Conservation (phyloP, 2,888 invertebrate species). For the Polydrusus pterygomalis region DNA sequence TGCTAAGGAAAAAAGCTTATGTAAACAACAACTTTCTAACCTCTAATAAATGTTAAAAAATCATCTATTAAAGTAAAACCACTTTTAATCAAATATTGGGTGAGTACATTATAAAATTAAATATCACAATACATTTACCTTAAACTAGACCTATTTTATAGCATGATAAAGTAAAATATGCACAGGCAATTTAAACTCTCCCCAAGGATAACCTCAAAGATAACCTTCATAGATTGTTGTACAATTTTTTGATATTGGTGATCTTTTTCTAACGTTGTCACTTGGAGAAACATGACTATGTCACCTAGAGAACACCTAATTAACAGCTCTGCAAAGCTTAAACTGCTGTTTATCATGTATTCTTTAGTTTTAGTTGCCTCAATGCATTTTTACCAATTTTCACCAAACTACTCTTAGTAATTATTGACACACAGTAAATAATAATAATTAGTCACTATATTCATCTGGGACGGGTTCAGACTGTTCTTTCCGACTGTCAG, state of each 20-base stretch:
- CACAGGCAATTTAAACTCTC: neutral
- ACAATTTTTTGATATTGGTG: no score
- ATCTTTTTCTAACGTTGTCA: no score
- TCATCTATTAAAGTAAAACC: neutral
- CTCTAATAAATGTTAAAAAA: conserved; percentile 20
- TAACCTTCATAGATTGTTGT: neutral
- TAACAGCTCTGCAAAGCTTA: neutral
- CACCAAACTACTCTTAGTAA: neutral
- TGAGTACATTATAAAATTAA: conserved; percentile 27
- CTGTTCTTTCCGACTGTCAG: conserved; percentile 39
- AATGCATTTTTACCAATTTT: neutral
- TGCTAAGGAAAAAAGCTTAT: conserved; percentile 34
- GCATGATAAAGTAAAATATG: neutral
- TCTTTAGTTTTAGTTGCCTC: neutral
- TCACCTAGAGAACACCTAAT: neutral
- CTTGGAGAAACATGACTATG: no score
- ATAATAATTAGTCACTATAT: neutral
- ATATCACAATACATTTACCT: conserved; percentile 34
- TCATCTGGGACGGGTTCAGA: conserved; percentile 27
- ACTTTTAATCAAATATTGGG: conserved; percentile 15
- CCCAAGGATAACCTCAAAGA: neutral
- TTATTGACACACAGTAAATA: neutral
- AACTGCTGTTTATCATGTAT: no score
- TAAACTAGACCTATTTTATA: conserved; percentile 11
- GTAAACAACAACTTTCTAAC: conserved; percentile 38